These are phyloP conservation scores for Manis javanica DNA, from an alignment of 2,797 vertebrate genomes.

Conservation along the genomic window DNA sequence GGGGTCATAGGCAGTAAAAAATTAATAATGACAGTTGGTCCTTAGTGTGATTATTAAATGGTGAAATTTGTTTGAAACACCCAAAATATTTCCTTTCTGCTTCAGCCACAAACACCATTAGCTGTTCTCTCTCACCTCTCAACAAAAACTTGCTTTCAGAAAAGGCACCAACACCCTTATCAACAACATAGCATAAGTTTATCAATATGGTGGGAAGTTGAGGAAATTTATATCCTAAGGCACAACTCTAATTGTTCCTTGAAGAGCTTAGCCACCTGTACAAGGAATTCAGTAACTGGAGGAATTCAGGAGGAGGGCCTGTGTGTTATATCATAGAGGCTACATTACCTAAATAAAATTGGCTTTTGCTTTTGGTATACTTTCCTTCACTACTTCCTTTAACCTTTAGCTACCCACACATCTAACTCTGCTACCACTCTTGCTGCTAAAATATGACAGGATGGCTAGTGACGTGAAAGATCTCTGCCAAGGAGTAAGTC, in stretches of 20 bases:
- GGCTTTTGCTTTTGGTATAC: background rate
- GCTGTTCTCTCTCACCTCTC: background rate
- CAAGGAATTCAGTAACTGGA: background rate
- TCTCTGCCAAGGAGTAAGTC: slow-evolving; percentile 10
- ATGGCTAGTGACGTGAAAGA: slow-evolving; percentile 57
- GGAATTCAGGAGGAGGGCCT: background rate
- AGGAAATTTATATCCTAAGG: background rate
- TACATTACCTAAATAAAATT: slow-evolving; percentile 11
- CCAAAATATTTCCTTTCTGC: slow-evolving; percentile 12
- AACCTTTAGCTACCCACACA: background rate
- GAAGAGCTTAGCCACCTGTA: background rate
- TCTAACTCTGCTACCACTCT: background rate
- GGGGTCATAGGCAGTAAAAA: background rate
- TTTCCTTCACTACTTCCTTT: background rate
- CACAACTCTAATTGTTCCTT: background rate
- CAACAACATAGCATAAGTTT: background rate
- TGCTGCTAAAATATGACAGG: slow-evolving; percentile 49
- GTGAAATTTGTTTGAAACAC: background rate
- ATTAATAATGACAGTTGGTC: background rate
- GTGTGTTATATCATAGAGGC: background rate
- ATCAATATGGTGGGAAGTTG: background rate
- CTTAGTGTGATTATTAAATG: background rate
- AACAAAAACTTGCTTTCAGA: background rate
- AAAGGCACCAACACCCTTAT: background rate
- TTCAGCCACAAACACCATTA: background rate